These are phyloP conservation scores for Haliaeetus leucogaster DNA, from an alignment of 2,113 vertebrate species.

Conservation along the genomic window DNA sequence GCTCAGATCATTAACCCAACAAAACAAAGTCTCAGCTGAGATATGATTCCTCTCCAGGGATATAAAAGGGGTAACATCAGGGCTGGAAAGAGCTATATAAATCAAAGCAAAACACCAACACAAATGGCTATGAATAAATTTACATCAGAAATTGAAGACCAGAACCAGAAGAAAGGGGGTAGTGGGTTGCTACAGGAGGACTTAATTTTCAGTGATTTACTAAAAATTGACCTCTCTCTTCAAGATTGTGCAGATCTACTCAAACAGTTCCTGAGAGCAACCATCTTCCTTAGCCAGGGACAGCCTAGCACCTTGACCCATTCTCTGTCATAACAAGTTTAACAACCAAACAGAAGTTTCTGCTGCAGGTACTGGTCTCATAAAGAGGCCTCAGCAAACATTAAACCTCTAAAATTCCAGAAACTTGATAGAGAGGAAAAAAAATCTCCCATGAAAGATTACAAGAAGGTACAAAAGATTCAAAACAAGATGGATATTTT, in stretches of 20 bases:
- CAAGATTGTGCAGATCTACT: background rate
- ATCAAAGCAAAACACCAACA: background rate
- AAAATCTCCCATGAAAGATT: background rate
- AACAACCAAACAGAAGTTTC: background rate
- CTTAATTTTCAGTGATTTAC: background rate
- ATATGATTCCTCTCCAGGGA: background rate
- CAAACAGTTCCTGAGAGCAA: background rate
- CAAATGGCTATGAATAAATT: slow-evolving; percentile 14
- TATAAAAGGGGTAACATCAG: background rate
- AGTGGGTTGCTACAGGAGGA: background rate
- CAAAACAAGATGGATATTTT: background rate
- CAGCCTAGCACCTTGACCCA: background rate
- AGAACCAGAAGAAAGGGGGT: background rate
- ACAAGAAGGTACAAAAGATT: background rate
- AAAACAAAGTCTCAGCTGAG: background rate
- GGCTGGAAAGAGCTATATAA: background rate
- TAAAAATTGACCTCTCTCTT: background rate
- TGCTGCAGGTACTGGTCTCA: background rate
- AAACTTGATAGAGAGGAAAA: background rate
- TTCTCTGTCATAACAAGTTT: background rate
- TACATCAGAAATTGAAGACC: background rate
- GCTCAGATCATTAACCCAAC: background rate
- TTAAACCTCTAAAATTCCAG: background rate
- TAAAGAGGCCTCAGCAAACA: background rate
- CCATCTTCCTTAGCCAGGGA: background rate